Evolutionary conservation across 53 echinoderm and acorn worm species (phyloP), one percentile per base, ranked within the genome.

Genomic region (Henricia sp.): DNA sequence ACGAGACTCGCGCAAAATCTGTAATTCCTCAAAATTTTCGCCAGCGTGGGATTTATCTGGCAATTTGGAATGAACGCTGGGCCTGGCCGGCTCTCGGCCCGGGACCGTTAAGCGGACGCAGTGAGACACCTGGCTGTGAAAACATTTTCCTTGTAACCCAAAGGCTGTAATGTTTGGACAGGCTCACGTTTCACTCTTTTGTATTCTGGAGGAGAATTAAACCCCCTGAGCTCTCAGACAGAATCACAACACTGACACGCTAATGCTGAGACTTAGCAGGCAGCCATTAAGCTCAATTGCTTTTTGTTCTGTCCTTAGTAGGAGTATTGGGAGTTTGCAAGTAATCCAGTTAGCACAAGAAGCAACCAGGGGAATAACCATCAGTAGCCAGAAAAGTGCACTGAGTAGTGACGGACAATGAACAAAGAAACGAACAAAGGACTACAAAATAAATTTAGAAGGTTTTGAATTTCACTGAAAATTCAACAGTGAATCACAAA

Each of bases 131-230:
- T 11, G 28, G 43, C 77, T 77, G 77, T 41, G 40, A 77, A 59
- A 77, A 77, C 77, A 77, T 59, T 43, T 23, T 59, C 54, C 54
- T 42, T 50, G 23, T 20, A 50, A 41, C 28, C 77, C 77, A 40
- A 59, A 14, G 43, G 77, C 59, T 60, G 13, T 2, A 24, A 28
- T 60, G 77, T 77, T 60, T 77, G 77, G 27, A 77, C 77, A 77
- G 58, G 27, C 59, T 77, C 60, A 17, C 13, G 30, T 60, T 77
- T 60, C 77, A 41, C 25, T 37, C 59, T 0, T 69, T 41, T 25
- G 55, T 37, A 24, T 55, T 55, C 41, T 9, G 39, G 38, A 29
- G 3, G 29, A 60, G 60, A 41, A 42, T 58, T 58, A 59, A 59
- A 17, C 6, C 77, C 9, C 19, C 3, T n/a, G 48, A 59, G 77